Percentiles rank a stretch among this genome's conserved stretches.
These are phyloP conservation scores for Stenchaetothrips biformis DNA, from an alignment of 2,888 invertebrate species.

Conservation along the genomic window DNA sequence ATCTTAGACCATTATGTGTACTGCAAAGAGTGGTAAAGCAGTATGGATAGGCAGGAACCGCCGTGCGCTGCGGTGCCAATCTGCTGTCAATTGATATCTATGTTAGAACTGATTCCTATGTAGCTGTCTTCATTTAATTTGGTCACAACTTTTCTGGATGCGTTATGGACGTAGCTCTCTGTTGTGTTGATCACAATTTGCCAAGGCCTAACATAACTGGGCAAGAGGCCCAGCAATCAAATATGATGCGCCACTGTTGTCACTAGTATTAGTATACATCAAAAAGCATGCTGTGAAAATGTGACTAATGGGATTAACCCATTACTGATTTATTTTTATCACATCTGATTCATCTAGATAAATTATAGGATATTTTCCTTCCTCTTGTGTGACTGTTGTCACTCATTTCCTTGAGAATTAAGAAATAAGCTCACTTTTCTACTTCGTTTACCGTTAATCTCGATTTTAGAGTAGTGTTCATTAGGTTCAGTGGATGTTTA, in stretches of 20 bases:
- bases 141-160: conserved; percentile 18
- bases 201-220: conserved; percentile 18
- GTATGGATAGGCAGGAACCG: neutral
- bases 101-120: neutral
- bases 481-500: conserved; percentile 7
- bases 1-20: neutral
- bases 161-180: conserved; percentile 15
- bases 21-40: neutral
- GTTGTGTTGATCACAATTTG: conserved; percentile 16
- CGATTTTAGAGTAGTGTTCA: conserved; percentile 16
- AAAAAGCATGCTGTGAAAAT: conserved; percentile 24
- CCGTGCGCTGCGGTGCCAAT: neutral
- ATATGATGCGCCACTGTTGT: conserved; percentile 22
- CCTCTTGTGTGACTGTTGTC: conserved; percentile 18
- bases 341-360: conserved; percentile 24
- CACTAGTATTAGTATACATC: conserved; percentile 21
- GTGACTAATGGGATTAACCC: conserved; percentile 13
- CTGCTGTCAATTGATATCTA: conserved; percentile 20
- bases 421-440: conserved; percentile 25
- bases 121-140: conserved; percentile 7
- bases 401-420: conserved; percentile 21
- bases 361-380: conserved; percentile 25
- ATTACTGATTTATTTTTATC: conserved; percentile 25
- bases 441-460: conserved; percentile 23
- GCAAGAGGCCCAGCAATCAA: conserved; percentile 7